Percentiles rank a stretch among this genome's conserved stretches.
Conservation (phyloP, 2,113 vertebrate species). For the Tretioscincus oriximinensis region DNA sequence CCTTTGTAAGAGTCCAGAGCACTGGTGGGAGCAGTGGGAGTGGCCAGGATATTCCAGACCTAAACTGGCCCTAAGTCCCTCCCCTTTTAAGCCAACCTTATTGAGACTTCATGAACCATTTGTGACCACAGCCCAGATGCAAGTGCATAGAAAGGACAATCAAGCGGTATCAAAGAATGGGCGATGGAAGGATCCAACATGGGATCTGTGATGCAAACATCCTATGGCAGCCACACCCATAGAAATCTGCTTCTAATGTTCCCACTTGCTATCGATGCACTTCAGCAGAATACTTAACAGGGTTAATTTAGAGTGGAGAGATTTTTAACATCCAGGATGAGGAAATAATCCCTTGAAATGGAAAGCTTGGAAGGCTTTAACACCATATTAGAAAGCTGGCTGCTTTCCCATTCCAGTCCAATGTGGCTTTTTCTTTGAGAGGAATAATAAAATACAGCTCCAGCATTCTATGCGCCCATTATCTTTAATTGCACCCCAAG, state of each 20-base stretch:
- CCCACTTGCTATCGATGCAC: constrained; percentile 10
- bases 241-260: constrained; percentile 34
- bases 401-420: background rate
- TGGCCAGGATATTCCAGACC: no score
- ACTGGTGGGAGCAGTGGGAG: no score
- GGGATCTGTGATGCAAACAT: constrained; percentile 37
- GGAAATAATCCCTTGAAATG: background rate
- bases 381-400: constrained; percentile 29
- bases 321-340: constrained; percentile 33
- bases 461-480: background rate
- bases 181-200: background rate
- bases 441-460: background rate
- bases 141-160: no score
- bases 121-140: no score
- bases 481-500: constrained; percentile 11
- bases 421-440: background rate
- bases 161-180: no score
- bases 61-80: no score
- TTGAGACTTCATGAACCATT: no score
- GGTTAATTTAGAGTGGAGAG: constrained; percentile 37
- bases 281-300: constrained; percentile 1
- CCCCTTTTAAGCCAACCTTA: no score
- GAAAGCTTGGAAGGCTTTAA: constrained; percentile 45
- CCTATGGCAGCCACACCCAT: constrained; percentile 3
- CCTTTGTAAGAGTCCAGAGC: no score